Evolutionary conservation across 2,888 invertebrate species (phyloP).

Genomic region (Polymixis lichenea): DNA sequence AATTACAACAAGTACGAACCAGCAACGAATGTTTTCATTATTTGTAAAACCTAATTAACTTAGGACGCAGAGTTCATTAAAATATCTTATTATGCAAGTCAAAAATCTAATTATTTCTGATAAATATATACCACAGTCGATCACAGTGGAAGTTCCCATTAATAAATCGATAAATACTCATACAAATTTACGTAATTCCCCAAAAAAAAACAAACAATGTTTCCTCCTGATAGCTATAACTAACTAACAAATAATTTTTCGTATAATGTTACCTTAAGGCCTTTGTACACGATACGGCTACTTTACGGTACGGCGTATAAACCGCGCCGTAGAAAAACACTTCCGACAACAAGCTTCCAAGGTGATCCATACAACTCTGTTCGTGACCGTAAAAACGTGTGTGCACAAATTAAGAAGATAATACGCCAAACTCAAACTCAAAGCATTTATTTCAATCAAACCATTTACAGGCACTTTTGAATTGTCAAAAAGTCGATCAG

Average conservation of each 20-base stretch:
- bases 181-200: constrained; percentile 46
- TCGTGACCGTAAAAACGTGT: no score
- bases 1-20: neutral
- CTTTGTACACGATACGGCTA: neutral
- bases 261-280: neutral
- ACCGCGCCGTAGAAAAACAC: no score
- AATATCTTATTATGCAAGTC: neutral
- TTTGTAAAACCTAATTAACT: neutral
- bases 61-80: neutral
- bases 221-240: constrained; percentile 37
- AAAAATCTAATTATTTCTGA: neutral
- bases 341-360: neutral
- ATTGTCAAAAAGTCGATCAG: no score
- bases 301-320: neutral
- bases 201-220: constrained; percentile 23
- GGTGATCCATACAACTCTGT: neutral
- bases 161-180: constrained; percentile 24
- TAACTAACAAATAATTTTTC: constrained; percentile 19
- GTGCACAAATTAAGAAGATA: no score
- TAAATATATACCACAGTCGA: neutral
- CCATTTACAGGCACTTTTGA: no score
- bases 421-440: no score
- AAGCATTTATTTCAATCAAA: no score
- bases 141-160: constrained; percentile 27
- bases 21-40: neutral